These are phyloP conservation scores for Drosophila picticornis DNA, from an alignment of 2,888 invertebrate species.

Conservation along the genomic window DNA sequence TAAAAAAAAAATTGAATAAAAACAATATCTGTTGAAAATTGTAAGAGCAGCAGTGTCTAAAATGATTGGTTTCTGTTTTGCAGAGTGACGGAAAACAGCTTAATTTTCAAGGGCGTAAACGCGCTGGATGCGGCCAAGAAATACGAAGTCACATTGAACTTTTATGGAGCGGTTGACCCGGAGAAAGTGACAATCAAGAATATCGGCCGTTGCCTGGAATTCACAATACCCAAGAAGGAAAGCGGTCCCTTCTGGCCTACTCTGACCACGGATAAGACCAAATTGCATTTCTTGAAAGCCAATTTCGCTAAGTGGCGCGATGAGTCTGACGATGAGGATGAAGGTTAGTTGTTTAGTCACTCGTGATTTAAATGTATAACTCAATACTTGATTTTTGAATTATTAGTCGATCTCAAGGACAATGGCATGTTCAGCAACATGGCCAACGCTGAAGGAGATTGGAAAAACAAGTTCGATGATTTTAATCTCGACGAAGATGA, in stretches of 20 bases:
- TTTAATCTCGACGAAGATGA: slow-evolving; percentile 88
- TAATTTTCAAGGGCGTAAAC: slow-evolving; percentile 92
- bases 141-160: slow-evolving; percentile 94
- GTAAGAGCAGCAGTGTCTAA: neutral
- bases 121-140: slow-evolving; percentile 93
- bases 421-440: slow-evolving; percentile 69
- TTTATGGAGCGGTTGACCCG: slow-evolving; percentile 93
- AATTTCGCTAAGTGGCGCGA: slow-evolving; percentile 99
- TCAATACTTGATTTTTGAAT: neutral
- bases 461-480: slow-evolving; percentile 88
- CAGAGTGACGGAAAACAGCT: slow-evolving; percentile 89
- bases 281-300: slow-evolving; percentile 97
- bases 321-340: slow-evolving; percentile 96
- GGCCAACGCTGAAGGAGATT: slow-evolving; percentile 67
- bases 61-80: neutral
- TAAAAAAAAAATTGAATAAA: neutral
- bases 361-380: neutral
- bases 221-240: slow-evolving; percentile 89
- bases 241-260: slow-evolving; percentile 94
- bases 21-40: neutral
- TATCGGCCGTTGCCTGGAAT: slow-evolving; percentile 91
- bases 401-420: slow-evolving; percentile 52
- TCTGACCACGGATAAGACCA: slow-evolving; percentile 94
- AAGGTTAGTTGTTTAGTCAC: slow-evolving; percentile 84
- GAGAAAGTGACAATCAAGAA: slow-evolving; percentile 91